phyloP scores from a whole-genome alignment of 2,113 vertebrate species.

The Microtus oregoni region DNA sequence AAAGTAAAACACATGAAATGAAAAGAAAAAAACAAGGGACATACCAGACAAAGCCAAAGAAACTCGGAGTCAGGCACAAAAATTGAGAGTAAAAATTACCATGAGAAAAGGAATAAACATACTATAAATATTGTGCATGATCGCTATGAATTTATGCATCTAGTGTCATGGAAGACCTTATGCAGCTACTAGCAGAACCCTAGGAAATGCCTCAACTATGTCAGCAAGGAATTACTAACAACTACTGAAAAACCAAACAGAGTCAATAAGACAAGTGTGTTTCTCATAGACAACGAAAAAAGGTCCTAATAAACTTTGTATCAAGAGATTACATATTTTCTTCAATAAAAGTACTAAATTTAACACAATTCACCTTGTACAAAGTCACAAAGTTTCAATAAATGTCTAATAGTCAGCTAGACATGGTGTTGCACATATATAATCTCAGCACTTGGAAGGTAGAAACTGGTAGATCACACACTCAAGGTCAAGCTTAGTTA shows the following conservation, averaged over 20 bases:
- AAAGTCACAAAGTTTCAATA: background rate
- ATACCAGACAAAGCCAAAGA: background rate
- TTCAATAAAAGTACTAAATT: conserved; percentile 43
- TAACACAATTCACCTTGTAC: background rate
- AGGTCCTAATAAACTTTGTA: background rate
- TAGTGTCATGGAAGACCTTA: background rate
- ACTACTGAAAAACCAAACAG: background rate
- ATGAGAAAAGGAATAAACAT: background rate
- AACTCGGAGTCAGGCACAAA: background rate
- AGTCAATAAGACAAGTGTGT: background rate
- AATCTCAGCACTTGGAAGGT: background rate
- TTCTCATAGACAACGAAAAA: background rate
- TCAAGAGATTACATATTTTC: background rate
- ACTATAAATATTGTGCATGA: background rate
- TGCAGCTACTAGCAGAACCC: background rate
- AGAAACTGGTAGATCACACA: background rate
- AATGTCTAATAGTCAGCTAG: background rate
- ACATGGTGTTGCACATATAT: background rate
- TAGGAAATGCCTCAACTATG: background rate
- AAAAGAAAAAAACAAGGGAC: background rate
- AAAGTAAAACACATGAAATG: background rate
- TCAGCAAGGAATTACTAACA: background rate
- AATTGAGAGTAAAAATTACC: conserved; percentile 21
- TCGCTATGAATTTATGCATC: background rate
- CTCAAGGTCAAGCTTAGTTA: background rate